Evolutionary conservation across 1,140 invertebrate species (phyloP).

Genomic region (Atta colombica): DNA sequence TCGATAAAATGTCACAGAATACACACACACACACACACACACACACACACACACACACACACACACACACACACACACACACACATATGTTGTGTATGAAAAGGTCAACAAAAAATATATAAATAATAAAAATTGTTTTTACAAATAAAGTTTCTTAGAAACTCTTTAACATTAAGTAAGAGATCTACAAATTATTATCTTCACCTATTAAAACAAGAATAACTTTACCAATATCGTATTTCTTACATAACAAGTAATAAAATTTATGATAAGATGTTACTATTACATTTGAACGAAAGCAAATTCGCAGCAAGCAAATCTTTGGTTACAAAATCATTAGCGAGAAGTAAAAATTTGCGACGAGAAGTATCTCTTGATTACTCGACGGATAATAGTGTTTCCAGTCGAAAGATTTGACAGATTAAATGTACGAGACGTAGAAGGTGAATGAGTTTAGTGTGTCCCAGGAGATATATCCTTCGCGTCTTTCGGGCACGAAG

Average conservation of each 20-base stretch:
- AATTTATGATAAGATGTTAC: not conserved
- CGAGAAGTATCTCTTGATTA: constrained; percentile 2
- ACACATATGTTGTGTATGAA: not conserved
- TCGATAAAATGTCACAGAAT: constrained; percentile 33
- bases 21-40: not conserved
- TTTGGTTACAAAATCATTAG: constrained; percentile 31
- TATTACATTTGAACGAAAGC: not conserved
- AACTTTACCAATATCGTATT: not conserved
- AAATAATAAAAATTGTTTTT: constrained; percentile 12
- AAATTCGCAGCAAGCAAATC: not conserved
- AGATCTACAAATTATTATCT: not conserved
- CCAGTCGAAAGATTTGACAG: constrained; percentile 2
- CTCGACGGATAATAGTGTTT: constrained; percentile 7
- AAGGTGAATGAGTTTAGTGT: not conserved
- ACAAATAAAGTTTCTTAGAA: constrained; percentile 18
- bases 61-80: not conserved
- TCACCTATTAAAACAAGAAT: not conserved
- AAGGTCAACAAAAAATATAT: constrained; percentile 35
- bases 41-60: too few relatives aligned
- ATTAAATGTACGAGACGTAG: constrained; percentile 9
- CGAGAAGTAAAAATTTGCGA: not conserved
- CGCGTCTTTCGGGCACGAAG: not conserved
- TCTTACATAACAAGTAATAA: constrained; percentile 17
- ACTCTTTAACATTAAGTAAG: not conserved
- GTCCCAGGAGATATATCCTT: not conserved